Evolutionary conservation across 2,888 invertebrate species (phyloP).

Genomic region (Seira sanloemensis): DNA sequence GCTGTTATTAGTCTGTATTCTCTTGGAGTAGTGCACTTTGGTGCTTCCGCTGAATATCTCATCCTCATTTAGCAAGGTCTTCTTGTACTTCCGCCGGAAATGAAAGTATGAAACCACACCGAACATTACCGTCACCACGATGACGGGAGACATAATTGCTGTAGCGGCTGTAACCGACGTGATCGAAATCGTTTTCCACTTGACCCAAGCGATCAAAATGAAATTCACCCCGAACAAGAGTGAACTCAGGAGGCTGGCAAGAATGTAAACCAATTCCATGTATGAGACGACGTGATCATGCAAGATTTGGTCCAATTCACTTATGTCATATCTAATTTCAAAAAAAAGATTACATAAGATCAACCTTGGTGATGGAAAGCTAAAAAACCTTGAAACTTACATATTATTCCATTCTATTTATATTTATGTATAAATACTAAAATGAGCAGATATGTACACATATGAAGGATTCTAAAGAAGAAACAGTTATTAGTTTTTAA

Average conservation of each 20-base stretch:
- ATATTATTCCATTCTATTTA: too few relatives aligned
- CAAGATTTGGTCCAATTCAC: slow-evolving; percentile 39
- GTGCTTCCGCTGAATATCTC: slow-evolving; percentile 21
- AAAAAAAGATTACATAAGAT: too few relatives aligned
- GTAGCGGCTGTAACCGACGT: slow-evolving; percentile 21
- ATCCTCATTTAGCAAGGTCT: slow-evolving; percentile 37
- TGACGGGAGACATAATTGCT: slow-evolving; percentile 32
- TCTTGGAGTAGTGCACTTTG: slow-evolving; percentile 38
- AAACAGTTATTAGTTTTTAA: too few relatives aligned
- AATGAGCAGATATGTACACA: too few relatives aligned
- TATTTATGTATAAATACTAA: too few relatives aligned
- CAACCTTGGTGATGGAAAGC: too few relatives aligned
- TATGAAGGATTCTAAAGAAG: too few relatives aligned
- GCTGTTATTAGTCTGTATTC: slow-evolving; percentile 26
- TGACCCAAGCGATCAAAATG: slow-evolving; percentile 45
- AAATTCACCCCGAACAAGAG: slow-evolving; percentile 42
- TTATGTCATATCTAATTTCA: slow-evolving; percentile 41
- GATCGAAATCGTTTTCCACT: slow-evolving; percentile 5
- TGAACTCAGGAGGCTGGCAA: neutral
- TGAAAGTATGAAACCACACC: slow-evolving; percentile 2
- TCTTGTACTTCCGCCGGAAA: slow-evolving; percentile 11
- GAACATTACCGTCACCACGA: slow-evolving; percentile 12
- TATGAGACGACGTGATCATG: slow-evolving; percentile 30
- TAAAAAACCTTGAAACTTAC: too few relatives aligned
- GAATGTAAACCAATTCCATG: slow-evolving; percentile 49